A percentile compares a stretch with the other conserved stretches of the same genome.
Evolutionary conservation across 2,797 vertebrate species (phyloP).

Genomic region (Petrocephalus sullivani): DNA sequence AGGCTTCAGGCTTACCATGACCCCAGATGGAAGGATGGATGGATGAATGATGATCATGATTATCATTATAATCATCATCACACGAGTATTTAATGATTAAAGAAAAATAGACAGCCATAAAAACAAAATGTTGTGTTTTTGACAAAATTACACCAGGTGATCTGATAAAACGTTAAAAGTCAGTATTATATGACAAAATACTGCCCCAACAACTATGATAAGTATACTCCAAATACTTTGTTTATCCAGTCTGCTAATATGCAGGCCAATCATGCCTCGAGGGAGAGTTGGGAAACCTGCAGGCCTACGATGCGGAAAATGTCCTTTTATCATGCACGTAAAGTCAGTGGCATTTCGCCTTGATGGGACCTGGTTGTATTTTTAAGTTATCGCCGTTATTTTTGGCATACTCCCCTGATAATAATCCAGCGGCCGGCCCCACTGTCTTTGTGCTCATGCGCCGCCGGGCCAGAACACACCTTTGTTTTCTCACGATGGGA

Average conservation of each 20-base stretch:
- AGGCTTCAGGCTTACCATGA: background rate
- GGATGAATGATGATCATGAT: background rate
- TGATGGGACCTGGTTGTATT: background rate
- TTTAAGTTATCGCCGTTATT: constrained; percentile 21
- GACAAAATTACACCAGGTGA: background rate
- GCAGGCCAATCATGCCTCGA: background rate
- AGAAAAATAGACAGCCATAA: background rate
- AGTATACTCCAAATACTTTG: background rate
- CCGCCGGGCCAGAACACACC: background rate
- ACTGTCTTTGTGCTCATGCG: background rate
- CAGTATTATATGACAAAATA: background rate
- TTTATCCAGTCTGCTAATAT: background rate
- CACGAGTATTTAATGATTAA: background rate
- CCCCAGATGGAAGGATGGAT: background rate
- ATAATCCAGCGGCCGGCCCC: constrained; percentile 1
- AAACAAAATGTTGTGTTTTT: background rate
- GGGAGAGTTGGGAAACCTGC: background rate
- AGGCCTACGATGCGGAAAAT: background rate
- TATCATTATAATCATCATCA: background rate
- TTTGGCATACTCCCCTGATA: background rate
- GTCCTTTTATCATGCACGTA: background rate
- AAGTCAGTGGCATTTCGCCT: background rate
- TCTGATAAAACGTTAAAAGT: background rate
- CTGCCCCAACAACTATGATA: background rate
- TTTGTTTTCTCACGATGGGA: background rate